A percentile compares a stretch with the other conserved stretches of the same genome.
These are phyloP conservation scores for Acrocephalus kingi DNA, from an alignment of 2,113 vertebrate species.

Conservation along the genomic window DNA sequence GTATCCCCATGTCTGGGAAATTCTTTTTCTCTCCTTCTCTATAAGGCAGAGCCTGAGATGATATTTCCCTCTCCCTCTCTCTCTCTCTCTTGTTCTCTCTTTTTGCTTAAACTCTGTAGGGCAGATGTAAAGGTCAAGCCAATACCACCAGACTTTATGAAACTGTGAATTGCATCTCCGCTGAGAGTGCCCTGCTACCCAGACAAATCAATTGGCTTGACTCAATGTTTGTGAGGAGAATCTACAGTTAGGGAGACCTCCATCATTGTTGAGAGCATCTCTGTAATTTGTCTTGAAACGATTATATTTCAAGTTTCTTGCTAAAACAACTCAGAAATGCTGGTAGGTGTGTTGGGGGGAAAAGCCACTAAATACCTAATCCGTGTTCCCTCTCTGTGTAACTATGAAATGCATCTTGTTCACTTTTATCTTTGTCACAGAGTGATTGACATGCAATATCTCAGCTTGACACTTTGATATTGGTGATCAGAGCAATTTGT, in stretches of 20 bases:
- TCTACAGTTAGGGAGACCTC: conserved; percentile 9
- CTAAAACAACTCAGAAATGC: conserved; percentile 24
- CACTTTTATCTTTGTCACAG: conserved; percentile 46
- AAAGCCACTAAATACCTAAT: conserved; percentile 31
- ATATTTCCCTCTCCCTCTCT: neutral
- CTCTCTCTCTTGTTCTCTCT: neutral
- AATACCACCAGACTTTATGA: neutral
- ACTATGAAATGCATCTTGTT: conserved; percentile 37
- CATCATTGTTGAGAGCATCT: neutral
- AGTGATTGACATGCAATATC: conserved; percentile 55
- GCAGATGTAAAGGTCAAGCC: conserved; percentile 30
- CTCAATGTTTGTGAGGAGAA: conserved; percentile 27
- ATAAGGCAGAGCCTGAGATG: neutral
- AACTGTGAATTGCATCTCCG: conserved; percentile 20
- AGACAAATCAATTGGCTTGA: conserved; percentile 11
- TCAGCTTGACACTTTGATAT: conserved; percentile 54
- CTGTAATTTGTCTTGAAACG: conserved; percentile 11
- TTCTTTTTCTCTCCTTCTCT: neutral
- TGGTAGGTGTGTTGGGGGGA: neutral
- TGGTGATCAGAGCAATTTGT: conserved; percentile 60
- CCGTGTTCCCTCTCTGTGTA: conserved; percentile 7
- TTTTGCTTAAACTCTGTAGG: conserved; percentile 22
- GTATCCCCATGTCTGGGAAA: neutral
- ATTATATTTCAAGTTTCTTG: conserved; percentile 26
- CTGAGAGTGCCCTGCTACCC: neutral